A percentile compares a stretch with the other conserved stretches of the same genome.
Conservation (phyloP, 2,888 invertebrate genomes). For the Hololepta plana region DNA sequence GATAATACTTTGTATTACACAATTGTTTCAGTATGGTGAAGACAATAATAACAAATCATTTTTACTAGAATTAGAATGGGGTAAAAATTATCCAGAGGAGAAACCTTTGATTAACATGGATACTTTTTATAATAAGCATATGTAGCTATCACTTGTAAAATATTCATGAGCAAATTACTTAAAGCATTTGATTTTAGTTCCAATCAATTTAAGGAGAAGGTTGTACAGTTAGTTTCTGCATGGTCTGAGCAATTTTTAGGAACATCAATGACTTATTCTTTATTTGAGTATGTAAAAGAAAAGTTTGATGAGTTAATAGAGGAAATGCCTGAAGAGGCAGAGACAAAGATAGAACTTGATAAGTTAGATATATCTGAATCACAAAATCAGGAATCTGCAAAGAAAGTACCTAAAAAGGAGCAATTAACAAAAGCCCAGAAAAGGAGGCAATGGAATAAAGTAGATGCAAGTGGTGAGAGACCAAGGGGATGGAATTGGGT, state of each 20-base stretch:
- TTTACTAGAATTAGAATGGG: conserved; percentile 77
- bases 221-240: conserved; percentile 37
- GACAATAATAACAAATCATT: conserved; percentile 65
- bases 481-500: conserved; percentile 91
- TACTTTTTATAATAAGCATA: conserved; percentile 80
- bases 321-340: conserved; percentile 43
- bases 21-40: conserved; percentile 54
- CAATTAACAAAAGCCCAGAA: conserved; percentile 86
- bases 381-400: conserved; percentile 25
- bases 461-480: conserved; percentile 63
- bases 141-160: conserved; percentile 43
- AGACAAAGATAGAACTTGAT: conserved; percentile 30
- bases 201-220: conserved; percentile 45
- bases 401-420: conserved; percentile 54
- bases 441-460: conserved; percentile 68
- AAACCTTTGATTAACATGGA: conserved; percentile 70
- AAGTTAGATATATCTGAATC: conserved; percentile 34
- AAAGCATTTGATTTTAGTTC: background rate
- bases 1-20: conserved; percentile 8
- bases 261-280: conserved; percentile 84
- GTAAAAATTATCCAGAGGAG: conserved; percentile 66
- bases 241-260: conserved; percentile 75
- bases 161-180: background rate
- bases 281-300: conserved; percentile 84
- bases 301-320: conserved; percentile 49